A percentile compares a stretch with the other conserved stretches of the same genome.
Evolutionary conservation across 2,797 vertebrate genomes (phyloP).

Genomic region (Heliangelus exortis): DNA sequence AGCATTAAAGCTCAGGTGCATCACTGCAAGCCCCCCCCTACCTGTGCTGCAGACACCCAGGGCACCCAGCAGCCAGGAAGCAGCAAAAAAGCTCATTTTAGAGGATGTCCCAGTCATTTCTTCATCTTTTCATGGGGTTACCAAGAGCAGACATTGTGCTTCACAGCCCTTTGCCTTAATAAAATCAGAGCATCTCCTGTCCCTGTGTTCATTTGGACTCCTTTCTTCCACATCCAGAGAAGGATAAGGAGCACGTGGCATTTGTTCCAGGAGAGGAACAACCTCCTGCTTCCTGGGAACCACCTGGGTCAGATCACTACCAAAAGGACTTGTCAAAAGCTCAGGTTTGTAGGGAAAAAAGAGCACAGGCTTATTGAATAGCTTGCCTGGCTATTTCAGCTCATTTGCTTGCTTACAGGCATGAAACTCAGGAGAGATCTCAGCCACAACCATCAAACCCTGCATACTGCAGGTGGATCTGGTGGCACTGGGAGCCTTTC

Average conservation of each 20-base stretch:
- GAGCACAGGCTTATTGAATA: not conserved
- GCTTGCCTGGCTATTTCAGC: not conserved
- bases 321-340: not conserved
- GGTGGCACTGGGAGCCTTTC: not conserved
- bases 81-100: not conserved
- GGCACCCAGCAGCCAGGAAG: not conserved
- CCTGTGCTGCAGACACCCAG: not conserved
- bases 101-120: not conserved
- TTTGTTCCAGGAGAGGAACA: not conserved
- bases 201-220: not conserved
- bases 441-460: not conserved
- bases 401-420: not conserved
- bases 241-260: accelerated
- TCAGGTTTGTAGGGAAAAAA: not conserved
- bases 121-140: not conserved
- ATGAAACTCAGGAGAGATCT: accelerated
- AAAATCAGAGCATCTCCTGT: not conserved
- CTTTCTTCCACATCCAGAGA: not conserved
- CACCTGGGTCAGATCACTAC: not conserved
- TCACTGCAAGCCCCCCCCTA: accelerated
- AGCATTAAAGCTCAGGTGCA: accelerated
- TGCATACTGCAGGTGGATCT: not conserved
- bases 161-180: accelerated
- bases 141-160: accelerated
- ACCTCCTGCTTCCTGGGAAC: not conserved